A percentile compares a stretch with the other conserved stretches of the same genome.
These are phyloP conservation scores for Mormyrops boulengeri DNA, from an alignment of 2,797 vertebrate species.

Conservation along the genomic window DNA sequence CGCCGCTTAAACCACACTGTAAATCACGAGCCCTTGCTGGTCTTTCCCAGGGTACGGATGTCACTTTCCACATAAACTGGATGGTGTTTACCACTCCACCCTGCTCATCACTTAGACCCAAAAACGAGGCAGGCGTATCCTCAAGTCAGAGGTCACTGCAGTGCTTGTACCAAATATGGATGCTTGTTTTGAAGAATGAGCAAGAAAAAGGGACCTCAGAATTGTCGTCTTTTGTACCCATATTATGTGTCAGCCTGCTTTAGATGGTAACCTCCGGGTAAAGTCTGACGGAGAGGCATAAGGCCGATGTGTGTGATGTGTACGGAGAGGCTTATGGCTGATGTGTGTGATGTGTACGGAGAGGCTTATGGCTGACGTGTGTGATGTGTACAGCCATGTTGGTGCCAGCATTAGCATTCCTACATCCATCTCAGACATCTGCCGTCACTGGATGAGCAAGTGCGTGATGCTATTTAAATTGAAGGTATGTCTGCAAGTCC, in stretches of 20 bases:
- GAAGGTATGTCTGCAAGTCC: background rate
- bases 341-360: too few species aligned
- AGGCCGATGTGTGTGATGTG: background rate
- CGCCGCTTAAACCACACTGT: background rate
- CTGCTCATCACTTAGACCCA: background rate
- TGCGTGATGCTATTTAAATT: conserved; percentile 1
- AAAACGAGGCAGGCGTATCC: background rate
- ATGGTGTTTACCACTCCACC: background rate
- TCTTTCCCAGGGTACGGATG: background rate
- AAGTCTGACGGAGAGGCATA: background rate
- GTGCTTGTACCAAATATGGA: background rate
- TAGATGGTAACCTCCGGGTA: conserved; percentile 31
- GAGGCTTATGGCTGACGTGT: background rate
- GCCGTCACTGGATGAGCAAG: background rate
- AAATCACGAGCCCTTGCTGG: background rate
- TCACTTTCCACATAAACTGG: background rate
- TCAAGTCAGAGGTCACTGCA: background rate
- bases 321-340: background rate
- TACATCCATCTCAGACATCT: background rate
- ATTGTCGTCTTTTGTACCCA: background rate
- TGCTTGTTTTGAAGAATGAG: background rate
- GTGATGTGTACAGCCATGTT: background rate
- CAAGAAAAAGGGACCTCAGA: background rate
- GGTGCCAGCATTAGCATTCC: background rate
- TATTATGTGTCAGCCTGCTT: conserved; percentile 21